These are phyloP conservation scores for Villa cingulata DNA, from an alignment of 2,888 invertebrate species.

Conservation along the genomic window DNA sequence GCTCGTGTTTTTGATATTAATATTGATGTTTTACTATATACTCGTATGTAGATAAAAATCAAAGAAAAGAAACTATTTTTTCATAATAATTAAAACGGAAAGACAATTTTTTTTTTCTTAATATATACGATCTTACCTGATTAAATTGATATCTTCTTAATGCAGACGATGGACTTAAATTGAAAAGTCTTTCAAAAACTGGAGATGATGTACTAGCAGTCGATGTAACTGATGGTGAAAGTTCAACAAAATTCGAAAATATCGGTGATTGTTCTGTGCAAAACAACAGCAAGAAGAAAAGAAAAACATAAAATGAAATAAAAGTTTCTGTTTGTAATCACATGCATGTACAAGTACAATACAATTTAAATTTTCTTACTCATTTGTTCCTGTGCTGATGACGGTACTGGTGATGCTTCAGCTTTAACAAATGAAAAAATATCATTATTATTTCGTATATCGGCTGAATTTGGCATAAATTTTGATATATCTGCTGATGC, in stretches of 20 bases:
- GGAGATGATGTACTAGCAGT: constrained; percentile 28
- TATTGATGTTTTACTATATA: no score
- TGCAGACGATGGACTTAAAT: constrained; percentile 29
- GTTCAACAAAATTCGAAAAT: constrained; percentile 25
- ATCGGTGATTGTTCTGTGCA: constrained; percentile 27
- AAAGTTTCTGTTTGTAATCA: background rate
- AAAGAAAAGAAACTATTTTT: no score
- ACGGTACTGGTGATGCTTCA: constrained; percentile 29
- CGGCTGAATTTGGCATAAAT: constrained; percentile 22
- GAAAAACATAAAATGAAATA: background rate
- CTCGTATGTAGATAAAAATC: no score
- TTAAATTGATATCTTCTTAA: background rate
- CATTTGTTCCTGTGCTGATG: constrained; percentile 21
- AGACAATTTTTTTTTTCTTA: no score
- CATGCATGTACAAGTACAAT: background rate
- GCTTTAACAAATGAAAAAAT: constrained; percentile 29
- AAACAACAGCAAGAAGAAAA: background rate
- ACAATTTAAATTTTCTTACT: constrained; percentile 9
- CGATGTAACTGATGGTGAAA: constrained; percentile 25
- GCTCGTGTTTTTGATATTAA: no score
- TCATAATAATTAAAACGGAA: no score
- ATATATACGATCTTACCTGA: no score
- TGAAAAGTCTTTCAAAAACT: constrained; percentile 29
- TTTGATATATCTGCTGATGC: background rate
- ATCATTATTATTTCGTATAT: constrained; percentile 29